Conservation (phyloP, 2,888 invertebrate species). For the Netelia virgata region DNA sequence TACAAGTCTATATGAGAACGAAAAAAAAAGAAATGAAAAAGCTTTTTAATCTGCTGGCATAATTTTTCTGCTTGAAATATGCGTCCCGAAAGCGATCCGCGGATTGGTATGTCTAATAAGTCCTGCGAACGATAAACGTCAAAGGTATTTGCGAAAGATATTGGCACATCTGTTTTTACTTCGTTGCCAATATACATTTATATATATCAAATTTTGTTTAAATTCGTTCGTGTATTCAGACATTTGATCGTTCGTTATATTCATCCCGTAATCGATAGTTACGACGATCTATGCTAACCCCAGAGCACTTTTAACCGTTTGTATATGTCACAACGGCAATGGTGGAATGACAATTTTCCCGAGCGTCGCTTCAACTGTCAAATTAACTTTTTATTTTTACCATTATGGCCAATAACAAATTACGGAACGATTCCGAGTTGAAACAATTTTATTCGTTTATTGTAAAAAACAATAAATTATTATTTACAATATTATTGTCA, state of each 20-base stretch:
- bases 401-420: not conserved
- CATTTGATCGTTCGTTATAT: constrained; percentile 5
- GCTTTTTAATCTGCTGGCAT: constrained; percentile 62
- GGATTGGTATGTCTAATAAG: constrained; percentile 62
- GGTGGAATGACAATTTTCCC: constrained; percentile 66
- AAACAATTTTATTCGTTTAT: no score
- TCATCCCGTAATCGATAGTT: constrained; percentile 45
- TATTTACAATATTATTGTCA: not conserved
- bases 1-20: constrained; percentile 19
- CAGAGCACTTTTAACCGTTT: constrained; percentile 36
- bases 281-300: constrained; percentile 20
- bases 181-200: not conserved
- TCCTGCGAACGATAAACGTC: constrained; percentile 59
- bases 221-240: not conserved
- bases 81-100: constrained; percentile 59
- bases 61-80: constrained; percentile 63
- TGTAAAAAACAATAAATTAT: not conserved
- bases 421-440: no score
- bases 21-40: constrained; percentile 29
- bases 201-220: constrained; percentile 12
- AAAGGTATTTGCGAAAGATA: constrained; percentile 49
- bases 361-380: not conserved
- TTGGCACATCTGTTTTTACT: constrained; percentile 44
- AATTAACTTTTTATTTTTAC: constrained; percentile 16
- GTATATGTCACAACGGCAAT: constrained; percentile 39